These are phyloP conservation scores for Betta splendens DNA, from an alignment of 2,797 vertebrate species.

Conservation along the genomic window DNA sequence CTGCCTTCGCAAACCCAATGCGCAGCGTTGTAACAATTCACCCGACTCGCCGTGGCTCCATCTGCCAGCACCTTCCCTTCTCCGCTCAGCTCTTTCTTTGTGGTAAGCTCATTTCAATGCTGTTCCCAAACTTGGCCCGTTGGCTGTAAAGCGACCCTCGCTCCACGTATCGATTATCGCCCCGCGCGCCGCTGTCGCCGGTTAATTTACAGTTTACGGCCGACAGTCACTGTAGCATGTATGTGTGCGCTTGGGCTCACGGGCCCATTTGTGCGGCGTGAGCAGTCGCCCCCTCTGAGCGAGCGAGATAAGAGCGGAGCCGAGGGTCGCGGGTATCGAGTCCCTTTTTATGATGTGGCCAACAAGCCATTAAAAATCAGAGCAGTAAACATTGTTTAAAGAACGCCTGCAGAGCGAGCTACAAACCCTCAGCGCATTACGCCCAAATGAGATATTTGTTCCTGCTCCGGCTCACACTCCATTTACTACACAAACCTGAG, in stretches of 20 bases:
- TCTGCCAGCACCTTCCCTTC: conserved; percentile 40
- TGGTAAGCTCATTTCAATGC: not conserved
- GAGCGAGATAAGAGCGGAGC: conserved; percentile 63
- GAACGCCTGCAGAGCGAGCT: conserved; percentile 54
- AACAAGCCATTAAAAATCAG: conserved; percentile 76
- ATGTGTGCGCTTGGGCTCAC: conserved; percentile 53
- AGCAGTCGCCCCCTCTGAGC: conserved; percentile 53
- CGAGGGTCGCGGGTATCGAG: conserved; percentile 56
- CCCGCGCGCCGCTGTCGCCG: conserved; percentile 17
- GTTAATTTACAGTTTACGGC: conserved; percentile 45
- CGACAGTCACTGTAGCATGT: conserved; percentile 53
- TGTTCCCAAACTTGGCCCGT: not conserved
- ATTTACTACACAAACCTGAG: conserved; percentile 57
- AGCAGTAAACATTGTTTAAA: conserved; percentile 70
- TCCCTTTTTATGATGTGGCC: conserved; percentile 67
- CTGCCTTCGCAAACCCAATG: conserved; percentile 59
- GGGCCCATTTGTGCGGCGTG: conserved; percentile 43
- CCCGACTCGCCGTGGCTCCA: conserved; percentile 10
- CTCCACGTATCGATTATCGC: conserved; percentile 50
- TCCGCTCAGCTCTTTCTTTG: conserved; percentile 34
- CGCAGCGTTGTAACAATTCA: conserved; percentile 49
- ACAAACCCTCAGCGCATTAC: conserved; percentile 59
- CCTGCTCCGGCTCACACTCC: conserved; percentile 49
- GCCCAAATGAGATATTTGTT: conserved; percentile 69
- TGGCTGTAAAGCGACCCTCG: not conserved